A percentile compares a stretch with the other conserved stretches of the same genome.
These are phyloP conservation scores for Sycophila texana DNA, from an alignment of 2,888 invertebrate species.

Conservation along the genomic window DNA sequence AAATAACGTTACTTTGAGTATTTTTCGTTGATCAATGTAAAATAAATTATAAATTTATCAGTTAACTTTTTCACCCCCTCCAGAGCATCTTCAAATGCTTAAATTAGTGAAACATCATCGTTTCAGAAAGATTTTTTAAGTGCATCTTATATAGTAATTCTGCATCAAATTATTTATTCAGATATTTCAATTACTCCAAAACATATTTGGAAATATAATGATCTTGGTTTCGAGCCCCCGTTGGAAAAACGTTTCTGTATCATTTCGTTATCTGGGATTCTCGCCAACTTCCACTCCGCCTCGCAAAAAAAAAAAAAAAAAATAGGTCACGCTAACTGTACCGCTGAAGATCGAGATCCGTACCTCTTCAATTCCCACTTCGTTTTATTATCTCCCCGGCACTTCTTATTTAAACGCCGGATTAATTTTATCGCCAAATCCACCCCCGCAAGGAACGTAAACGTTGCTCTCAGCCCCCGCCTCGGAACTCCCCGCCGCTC, in stretches of 20 bases:
- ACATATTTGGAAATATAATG: too few relatives aligned
- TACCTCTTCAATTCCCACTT: constrained; percentile 14
- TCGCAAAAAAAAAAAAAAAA: constrained; percentile 2
- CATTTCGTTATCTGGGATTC: background rate
- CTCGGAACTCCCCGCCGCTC: background rate
- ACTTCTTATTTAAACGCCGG: background rate
- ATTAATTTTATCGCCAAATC: constrained; percentile 11
- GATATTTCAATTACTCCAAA: background rate
- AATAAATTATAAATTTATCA: too few relatives aligned
- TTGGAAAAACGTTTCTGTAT: background rate
- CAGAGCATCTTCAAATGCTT: too few relatives aligned
- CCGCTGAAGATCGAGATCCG: background rate
- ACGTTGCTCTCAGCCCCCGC: background rate
- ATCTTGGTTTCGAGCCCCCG: background rate
- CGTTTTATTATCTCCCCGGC: background rate
- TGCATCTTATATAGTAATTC: too few relatives aligned
- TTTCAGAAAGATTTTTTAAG: too few relatives aligned
- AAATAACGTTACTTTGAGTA: too few relatives aligned
- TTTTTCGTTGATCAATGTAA: too few relatives aligned
- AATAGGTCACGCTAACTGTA: constrained; percentile 38
- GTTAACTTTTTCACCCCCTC: too few relatives aligned
- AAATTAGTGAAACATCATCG: too few relatives aligned
- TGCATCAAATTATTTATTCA: too few relatives aligned
- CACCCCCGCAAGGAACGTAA: background rate
- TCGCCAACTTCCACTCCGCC: background rate